These are phyloP conservation scores for Onychostoma macrolepis DNA, from an alignment of 2,113 vertebrate species.

Conservation along the genomic window DNA sequence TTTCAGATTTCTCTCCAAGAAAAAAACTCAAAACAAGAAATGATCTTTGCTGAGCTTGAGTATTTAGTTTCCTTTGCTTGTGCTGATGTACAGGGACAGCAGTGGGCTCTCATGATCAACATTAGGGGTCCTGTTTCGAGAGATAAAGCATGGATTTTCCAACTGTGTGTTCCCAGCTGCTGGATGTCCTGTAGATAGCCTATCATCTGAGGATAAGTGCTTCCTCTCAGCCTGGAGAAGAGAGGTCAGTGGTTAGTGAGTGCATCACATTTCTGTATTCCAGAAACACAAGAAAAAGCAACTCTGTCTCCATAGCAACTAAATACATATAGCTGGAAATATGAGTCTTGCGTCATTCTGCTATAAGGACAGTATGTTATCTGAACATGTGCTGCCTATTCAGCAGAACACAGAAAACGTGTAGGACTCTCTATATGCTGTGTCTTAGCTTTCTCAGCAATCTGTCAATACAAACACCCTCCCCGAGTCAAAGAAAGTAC, in stretches of 20 bases:
- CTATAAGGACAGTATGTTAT: conserved; percentile 29
- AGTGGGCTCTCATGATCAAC: conserved; percentile 35
- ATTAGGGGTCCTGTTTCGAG: conserved; percentile 57
- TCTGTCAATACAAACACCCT: conserved; percentile 45
- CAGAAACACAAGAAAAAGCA: conserved; percentile 19
- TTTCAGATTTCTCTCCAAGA: background rate
- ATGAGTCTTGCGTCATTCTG: background rate
- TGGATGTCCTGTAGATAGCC: conserved; percentile 57
- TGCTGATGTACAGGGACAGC: conserved; percentile 27
- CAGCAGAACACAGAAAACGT: background rate
- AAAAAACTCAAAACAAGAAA: conserved; percentile 36
- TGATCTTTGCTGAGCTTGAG: background rate
- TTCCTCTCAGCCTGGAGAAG: conserved; percentile 63
- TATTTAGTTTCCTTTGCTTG: conserved; percentile 4
- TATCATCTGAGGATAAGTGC: conserved; percentile 55
- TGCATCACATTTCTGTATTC: conserved; percentile 43
- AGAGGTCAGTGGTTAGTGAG: conserved; percentile 48
- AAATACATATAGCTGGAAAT: conserved; percentile 23
- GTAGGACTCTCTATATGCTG: background rate
- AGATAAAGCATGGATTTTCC: conserved; percentile 67
- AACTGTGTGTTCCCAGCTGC: conserved; percentile 62
- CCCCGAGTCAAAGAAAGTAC: background rate
- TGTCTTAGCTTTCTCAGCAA: conserved; percentile 44
- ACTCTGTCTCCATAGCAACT: conserved; percentile 54
- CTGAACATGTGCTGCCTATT: background rate